Evolutionary conservation across 1,140 invertebrate species (phyloP).

Genomic region (Drosophila mayri): DNA sequence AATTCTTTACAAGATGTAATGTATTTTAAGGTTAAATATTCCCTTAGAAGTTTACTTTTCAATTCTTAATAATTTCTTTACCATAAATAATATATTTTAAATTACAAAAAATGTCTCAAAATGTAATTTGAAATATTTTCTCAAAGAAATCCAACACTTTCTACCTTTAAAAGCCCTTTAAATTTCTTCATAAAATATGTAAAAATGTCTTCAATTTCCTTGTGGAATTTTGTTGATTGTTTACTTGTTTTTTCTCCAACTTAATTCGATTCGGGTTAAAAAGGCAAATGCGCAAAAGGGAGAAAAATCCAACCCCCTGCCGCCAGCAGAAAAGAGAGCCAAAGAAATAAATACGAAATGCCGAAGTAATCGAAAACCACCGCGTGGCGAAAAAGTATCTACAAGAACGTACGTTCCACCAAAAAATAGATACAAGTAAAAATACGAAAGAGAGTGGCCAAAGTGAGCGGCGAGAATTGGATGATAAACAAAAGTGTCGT

Average conservation of each 20-base stretch:
- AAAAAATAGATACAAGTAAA: constrained; percentile 12
- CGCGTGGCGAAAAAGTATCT: constrained; percentile 70
- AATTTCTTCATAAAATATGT: not conserved
- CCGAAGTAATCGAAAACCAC: constrained; percentile 49
- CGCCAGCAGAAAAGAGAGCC: not conserved
- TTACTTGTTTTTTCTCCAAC: constrained; percentile 22
- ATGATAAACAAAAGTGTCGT: constrained; percentile 63
- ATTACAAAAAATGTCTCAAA: no score
- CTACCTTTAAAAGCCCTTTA: not conserved
- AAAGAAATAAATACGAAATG: constrained; percentile 25
- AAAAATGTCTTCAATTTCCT: constrained; percentile 6
- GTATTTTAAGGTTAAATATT: not conserved
- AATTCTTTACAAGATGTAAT: not conserved
- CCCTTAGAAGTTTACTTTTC: no score
- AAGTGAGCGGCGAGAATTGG: constrained; percentile 16
- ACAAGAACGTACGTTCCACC: constrained; percentile 56
- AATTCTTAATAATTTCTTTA: no score
- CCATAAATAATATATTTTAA: not conserved
- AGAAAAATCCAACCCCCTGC: constrained; percentile 38
- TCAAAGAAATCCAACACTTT: not conserved
- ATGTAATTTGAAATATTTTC: no score
- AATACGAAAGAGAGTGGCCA: constrained; percentile 21
- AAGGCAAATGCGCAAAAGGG: constrained; percentile 74
- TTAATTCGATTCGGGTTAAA: constrained; percentile 34
- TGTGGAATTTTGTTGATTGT: constrained; percentile 42